Conservation (phyloP, 2,888 invertebrate species). For the Apeira syringaria region DNA sequence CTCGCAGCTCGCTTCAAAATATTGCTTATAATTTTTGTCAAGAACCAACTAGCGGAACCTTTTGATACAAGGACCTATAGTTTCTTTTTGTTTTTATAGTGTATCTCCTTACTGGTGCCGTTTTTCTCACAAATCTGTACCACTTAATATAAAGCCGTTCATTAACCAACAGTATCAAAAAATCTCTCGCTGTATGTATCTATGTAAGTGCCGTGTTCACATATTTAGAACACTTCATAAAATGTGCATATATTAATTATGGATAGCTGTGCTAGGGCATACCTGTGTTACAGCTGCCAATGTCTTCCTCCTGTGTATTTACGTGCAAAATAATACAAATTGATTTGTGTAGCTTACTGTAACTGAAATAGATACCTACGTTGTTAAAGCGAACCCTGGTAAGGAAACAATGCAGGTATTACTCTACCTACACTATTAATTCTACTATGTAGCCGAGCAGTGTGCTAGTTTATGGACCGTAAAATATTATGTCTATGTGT, state of each 20-base stretch:
- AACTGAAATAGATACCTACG: slow-evolving; percentile 23
- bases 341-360: slow-evolving; percentile 26
- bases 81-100: too few species aligned
- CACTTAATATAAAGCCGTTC: too few species aligned
- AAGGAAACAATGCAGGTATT: slow-evolving; percentile 58
- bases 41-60: slow-evolving; percentile 12
- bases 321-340: slow-evolving; percentile 30
- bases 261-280: too few species aligned
- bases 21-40: slow-evolving; percentile 29
- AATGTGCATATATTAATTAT: too few species aligned
- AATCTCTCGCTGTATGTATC: slow-evolving; percentile 1
- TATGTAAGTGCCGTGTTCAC: not conserved
- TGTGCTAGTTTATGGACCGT: slow-evolving; percentile 54
- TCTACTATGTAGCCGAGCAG: slow-evolving; percentile 30
- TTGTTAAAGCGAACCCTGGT: slow-evolving; percentile 32
- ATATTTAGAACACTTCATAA: slow-evolving; percentile 15
- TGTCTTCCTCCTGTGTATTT: too few species aligned
- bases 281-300: too few species aligned
- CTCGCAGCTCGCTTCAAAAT: slow-evolving; percentile 16
- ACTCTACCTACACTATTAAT: slow-evolving; percentile 32
- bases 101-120: too few species aligned
- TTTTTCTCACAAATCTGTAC: too few species aligned
- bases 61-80: too few species aligned
- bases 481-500: slow-evolving; percentile 56
- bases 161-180: slow-evolving; percentile 7